These are phyloP conservation scores for Scaptomyza hsui DNA, from an alignment of 1,140 invertebrate genomes.

Conservation along the genomic window DNA sequence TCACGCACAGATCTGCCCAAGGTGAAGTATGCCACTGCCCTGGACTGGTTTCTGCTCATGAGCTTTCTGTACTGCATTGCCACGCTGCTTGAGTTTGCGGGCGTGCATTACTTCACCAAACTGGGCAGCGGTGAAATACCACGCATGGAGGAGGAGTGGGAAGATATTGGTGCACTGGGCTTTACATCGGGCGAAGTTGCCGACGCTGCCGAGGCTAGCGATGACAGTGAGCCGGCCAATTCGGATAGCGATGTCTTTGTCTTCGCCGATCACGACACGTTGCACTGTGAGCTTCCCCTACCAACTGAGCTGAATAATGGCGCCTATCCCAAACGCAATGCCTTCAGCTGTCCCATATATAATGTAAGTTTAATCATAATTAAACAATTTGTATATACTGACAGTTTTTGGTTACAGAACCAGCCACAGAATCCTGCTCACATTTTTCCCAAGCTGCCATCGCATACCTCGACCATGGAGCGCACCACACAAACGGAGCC, in stretches of 20 bases:
- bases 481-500: conserved; percentile 92
- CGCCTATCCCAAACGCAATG: conserved; percentile 84
- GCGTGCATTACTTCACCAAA: conserved; percentile 97
- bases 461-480: conserved; percentile 87
- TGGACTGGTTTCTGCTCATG: conserved; percentile 97
- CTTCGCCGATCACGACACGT: conserved; percentile 50
- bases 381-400: neutral
- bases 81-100: conserved; percentile 95
- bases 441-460: conserved; percentile 66
- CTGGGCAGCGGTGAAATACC: conserved; percentile 93
- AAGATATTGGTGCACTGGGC: conserved; percentile 84
- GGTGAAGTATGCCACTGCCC: conserved; percentile 95
- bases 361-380: conserved; percentile 84
- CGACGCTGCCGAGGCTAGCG: conserved; percentile 39
- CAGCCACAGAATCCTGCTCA: conserved; percentile 84
- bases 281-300: conserved; percentile 52
- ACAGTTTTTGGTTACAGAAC: conserved; percentile 3
- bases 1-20: conserved; percentile 95
- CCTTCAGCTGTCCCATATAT: conserved; percentile 87
- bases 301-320: conserved; percentile 41
- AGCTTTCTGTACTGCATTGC: conserved; percentile 97
- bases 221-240: conserved; percentile 58
- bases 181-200: conserved; percentile 14
- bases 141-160: conserved; percentile 91
- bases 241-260: conserved; percentile 60